Evolutionary conservation across 2,797 vertebrate genomes (phyloP), one percentile per base, ranked within the genome.

Genomic region (Epinephelus coioides): DNA sequence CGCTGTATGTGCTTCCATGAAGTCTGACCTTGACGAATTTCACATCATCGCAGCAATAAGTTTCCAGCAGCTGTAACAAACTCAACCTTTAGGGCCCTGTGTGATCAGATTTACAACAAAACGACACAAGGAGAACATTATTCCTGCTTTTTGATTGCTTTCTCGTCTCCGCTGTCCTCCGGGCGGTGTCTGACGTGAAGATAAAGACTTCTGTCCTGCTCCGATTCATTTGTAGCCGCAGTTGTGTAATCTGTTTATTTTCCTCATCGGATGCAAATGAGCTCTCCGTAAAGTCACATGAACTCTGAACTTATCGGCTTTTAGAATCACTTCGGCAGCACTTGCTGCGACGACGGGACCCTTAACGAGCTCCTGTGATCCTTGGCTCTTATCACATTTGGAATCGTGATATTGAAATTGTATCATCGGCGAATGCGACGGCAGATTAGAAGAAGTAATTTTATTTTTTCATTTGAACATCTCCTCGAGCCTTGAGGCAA

Each of bases 231-330:
- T 71, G 55, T 10, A 68, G 64, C 56, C 11, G 43, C 50, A 8
- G 68, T 78, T 79, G 87, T 84, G 80, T 88, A 85, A 90, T 89
- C 83, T 80, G 79, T 88, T 85, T 84, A 69, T 77, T 79, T 70
- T 68, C 25, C 62, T 11, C 66, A 53, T 86, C 76, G 46, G 78
- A 91, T 82, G 61, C 63, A 70, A 82, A 74, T 34, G 69, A 78
- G 70, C 44, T 57, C 59, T 53, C 73, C 44, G 14, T 51, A 9
- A 66, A 86, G 84, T 89, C 84, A 72, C 84, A 46, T 65, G 75
- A 78, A 75, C 88, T 77, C 64, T 60, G 73, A 78, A 78, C 64
- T 64, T 84, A 90, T 92, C 85, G 14, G 25, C 50, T 30, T 30
- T 27, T 5, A 23, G 47, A 76, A 84, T 80, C 67, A 17, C 69